A percentile compares a stretch with the other conserved stretches of the same genome.
These are phyloP conservation scores for Athetis lepigone DNA, from an alignment of 2,888 invertebrate species.

Conservation along the genomic window DNA sequence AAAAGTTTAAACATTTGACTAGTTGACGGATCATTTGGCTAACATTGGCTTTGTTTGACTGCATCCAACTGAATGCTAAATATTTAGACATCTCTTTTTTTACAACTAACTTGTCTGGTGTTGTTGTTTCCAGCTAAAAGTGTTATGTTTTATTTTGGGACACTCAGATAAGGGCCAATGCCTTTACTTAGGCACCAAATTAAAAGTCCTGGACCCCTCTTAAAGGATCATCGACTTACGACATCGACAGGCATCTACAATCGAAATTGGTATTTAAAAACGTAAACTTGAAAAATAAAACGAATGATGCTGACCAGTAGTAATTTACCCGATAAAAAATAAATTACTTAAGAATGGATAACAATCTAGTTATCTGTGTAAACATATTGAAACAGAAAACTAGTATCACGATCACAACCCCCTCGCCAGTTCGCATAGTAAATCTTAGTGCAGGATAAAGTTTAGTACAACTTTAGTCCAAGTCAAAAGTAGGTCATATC, in stretches of 20 bases:
- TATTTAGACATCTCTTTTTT: conserved; percentile 48
- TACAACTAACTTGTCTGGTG: conserved; percentile 19
- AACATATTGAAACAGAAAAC: neutral
- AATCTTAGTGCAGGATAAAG: neutral
- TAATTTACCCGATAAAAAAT: neutral
- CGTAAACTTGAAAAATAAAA: neutral
- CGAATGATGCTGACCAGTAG: neutral
- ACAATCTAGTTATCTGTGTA: neutral
- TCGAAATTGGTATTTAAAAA: conserved; percentile 3
- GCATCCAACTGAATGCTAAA: conserved; percentile 39
- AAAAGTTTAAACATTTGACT: conserved; percentile 68
- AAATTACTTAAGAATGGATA: neutral
- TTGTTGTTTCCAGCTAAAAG: conserved; percentile 47
- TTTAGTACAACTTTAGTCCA: no score
- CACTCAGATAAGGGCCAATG: conserved; percentile 39
- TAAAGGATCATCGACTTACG: neutral
- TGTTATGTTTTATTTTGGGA: conserved; percentile 53
- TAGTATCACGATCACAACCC: no score
- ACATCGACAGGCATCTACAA: conserved; percentile 5
- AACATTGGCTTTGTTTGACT: conserved; percentile 58
- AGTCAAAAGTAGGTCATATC: no score
- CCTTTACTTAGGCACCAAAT: conserved; percentile 15
- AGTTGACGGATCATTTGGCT: conserved; percentile 56
- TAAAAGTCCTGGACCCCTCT: conserved; percentile 4
- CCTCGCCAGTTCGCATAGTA: neutral